Conservation (phyloP, 1,140 invertebrate genomes). For the Papilio machaon region DNA sequence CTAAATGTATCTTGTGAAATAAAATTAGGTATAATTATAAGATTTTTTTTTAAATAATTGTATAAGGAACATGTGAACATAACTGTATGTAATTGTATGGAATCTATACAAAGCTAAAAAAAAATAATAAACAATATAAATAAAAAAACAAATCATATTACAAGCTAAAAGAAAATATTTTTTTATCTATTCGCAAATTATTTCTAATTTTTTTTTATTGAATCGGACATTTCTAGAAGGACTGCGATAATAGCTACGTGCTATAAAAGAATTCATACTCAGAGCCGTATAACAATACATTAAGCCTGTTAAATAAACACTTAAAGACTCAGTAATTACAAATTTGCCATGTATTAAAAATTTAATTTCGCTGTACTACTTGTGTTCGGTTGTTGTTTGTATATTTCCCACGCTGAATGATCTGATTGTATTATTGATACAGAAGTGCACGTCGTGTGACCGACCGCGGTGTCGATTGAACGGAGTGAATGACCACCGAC, state of each 20-base stretch:
- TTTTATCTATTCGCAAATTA: not conserved
- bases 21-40: too few relatives aligned
- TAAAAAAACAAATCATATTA: not conserved
- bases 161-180: not conserved
- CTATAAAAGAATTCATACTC: too few relatives aligned
- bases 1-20: too few relatives aligned
- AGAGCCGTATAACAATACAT: not conserved
- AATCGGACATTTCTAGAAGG: not conserved
- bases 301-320: not conserved
- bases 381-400: not conserved
- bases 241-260: not conserved
- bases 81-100: too few relatives aligned
- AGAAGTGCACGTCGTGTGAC: slow-evolving; percentile 24
- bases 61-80: too few relatives aligned
- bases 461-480: slow-evolving; percentile 23
- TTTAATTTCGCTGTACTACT: not conserved
- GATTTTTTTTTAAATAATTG: too few relatives aligned
- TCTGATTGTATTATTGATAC: not conserved
- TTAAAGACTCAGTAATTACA: not conserved
- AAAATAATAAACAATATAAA: not conserved
- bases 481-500: slow-evolving; percentile 25
- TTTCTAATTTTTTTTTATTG: not conserved
- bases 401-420: slow-evolving; percentile 5
- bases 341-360: too few relatives aligned
- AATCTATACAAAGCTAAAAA: not conserved